Evolutionary conservation across 2,888 invertebrate species (phyloP).

Genomic region (Chromoteleia sp.): DNA sequence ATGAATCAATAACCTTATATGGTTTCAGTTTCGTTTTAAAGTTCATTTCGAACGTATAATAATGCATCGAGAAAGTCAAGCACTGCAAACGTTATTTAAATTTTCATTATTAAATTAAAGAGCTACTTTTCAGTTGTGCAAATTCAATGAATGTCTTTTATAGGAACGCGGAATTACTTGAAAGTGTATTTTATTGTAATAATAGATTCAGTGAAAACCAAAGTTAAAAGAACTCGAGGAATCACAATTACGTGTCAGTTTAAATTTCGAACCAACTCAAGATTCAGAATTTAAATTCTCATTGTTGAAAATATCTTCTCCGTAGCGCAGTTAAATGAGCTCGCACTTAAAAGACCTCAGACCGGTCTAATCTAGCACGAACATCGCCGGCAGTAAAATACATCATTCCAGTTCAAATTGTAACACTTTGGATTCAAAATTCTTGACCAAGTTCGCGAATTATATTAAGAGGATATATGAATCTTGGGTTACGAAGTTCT

Average conservation of each 20-base stretch:
- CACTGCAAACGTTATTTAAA: neutral
- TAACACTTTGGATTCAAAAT: constrained; percentile 34
- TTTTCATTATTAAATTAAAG: neutral
- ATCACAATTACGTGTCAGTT: constrained; percentile 40
- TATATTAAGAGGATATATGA: constrained; percentile 55
- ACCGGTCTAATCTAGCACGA: constrained; percentile 39
- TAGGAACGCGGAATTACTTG: neutral
- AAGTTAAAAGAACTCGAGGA: constrained; percentile 19
- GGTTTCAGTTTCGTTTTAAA: too few relatives aligned
- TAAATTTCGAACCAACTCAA: constrained; percentile 29
- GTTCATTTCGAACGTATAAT: too few relatives aligned
- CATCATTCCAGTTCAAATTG: neutral
- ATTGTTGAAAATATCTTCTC: constrained; percentile 33
- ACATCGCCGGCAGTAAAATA: constrained; percentile 29
- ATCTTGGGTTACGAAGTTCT: constrained; percentile 31
- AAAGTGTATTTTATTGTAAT: constrained; percentile 2
- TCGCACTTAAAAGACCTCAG: constrained; percentile 29
- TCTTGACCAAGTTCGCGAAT: constrained; percentile 53
- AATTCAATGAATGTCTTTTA: neutral
- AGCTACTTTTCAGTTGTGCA: neutral
- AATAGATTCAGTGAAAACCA: constrained; percentile 8
- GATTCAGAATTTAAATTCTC: constrained; percentile 45
- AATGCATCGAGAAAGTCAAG: too few relatives aligned
- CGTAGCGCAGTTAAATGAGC: constrained; percentile 32
- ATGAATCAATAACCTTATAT: too few relatives aligned